phyloP scores from a whole-genome alignment of 2,113 vertebrate genomes.

The Gallinago media region DNA sequence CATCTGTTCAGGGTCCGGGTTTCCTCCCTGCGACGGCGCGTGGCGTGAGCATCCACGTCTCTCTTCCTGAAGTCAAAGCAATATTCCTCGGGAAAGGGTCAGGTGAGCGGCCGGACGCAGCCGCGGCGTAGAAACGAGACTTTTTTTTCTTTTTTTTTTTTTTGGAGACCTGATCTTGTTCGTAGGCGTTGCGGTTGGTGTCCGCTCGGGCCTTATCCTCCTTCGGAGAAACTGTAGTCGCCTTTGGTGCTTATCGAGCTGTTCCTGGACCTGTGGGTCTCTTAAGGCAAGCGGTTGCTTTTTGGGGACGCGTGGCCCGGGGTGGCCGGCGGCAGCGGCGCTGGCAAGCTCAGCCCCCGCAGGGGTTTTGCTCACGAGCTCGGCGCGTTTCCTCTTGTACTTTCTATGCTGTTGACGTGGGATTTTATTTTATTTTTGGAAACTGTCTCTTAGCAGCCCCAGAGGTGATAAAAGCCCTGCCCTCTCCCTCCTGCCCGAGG shows the following conservation, averaged over 20 bases:
- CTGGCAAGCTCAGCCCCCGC: neutral
- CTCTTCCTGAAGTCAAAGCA: slow-evolving; percentile 78
- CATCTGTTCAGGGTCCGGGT: slow-evolving; percentile 34
- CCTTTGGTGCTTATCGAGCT: slow-evolving; percentile 76
- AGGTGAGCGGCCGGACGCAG: neutral
- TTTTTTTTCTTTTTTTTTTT: neutral
- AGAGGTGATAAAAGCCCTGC: neutral
- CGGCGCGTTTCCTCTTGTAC: neutral
- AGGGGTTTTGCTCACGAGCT: neutral
- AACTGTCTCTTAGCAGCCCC: slow-evolving; percentile 31
- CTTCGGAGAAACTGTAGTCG: slow-evolving; percentile 68
- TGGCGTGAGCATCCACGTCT: slow-evolving; percentile 49
- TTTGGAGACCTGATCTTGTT: slow-evolving; percentile 38
- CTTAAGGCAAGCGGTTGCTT: slow-evolving; percentile 70
- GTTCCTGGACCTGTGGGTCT: slow-evolving; percentile 53
- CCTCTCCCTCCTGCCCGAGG: neutral
- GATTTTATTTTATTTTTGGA: neutral
- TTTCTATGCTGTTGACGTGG: neutral
- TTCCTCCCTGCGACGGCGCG: slow-evolving; percentile 21
- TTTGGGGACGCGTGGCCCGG: neutral
- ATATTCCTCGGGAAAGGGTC: slow-evolving; percentile 71
- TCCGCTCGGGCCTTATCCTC: slow-evolving; percentile 72
- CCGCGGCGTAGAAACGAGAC: neutral
- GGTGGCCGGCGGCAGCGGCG: neutral
- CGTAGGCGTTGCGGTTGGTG: slow-evolving; percentile 43